phyloP scores from a whole-genome alignment of 2,113 vertebrate genomes.

The Phocoena sinus region DNA sequence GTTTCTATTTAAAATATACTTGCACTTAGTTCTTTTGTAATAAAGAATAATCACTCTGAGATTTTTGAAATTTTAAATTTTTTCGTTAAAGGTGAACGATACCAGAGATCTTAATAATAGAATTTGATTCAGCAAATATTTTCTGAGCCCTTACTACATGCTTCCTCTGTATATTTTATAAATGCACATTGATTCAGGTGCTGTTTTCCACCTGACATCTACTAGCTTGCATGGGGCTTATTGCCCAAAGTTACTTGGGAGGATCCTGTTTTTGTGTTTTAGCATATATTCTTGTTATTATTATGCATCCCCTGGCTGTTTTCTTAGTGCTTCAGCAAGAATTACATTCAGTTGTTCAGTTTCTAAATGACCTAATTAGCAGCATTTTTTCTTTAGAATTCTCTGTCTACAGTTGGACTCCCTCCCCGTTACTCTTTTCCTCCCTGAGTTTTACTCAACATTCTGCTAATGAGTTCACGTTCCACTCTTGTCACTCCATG shows the following conservation, averaged over 20 bases:
- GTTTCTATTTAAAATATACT: not conserved
- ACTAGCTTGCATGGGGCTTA: not conserved
- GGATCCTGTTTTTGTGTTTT: constrained; percentile 1
- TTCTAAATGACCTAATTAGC: constrained; percentile 47
- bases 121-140: constrained; percentile 7
- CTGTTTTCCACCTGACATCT: not conserved
- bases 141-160: not conserved
- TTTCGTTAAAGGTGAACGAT: not conserved
- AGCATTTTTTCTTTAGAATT: not conserved
- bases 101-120: not conserved
- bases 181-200: not conserved
- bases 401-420: not conserved
- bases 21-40: not conserved
- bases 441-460: constrained; percentile 29
- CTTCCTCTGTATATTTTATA: not conserved
- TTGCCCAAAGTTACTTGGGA: not conserved
- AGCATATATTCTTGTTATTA: not conserved
- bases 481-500: not conserved
- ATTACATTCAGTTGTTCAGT: not conserved
- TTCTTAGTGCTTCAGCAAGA: constrained; percentile 14
- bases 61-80: not conserved
- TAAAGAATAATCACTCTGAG: not conserved
- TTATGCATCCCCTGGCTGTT: not conserved
- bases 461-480: not conserved
- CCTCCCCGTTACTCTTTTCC: not conserved